Evolutionary conservation across 2,797 vertebrate genomes (phyloP), one percentile per base, ranked within the genome.

Genomic region (Ficedula albicollis): DNA sequence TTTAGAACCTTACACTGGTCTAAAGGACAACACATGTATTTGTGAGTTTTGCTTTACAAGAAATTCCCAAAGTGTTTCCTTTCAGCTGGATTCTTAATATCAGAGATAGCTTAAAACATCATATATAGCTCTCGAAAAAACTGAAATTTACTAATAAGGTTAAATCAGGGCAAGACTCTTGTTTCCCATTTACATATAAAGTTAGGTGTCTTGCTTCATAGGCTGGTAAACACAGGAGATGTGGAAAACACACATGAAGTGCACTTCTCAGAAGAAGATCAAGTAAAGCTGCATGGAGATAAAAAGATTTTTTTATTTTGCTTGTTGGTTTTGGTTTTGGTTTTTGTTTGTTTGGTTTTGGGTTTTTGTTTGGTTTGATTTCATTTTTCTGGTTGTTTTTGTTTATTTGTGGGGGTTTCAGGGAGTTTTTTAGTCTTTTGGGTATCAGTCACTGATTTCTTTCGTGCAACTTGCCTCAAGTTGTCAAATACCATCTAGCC

Each of bases 391-490:
- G 15, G 54, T 55, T 55, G 17, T 51, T 51, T 27, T 21, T 13
- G 15, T 32, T n/a, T 49, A 2, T n/a, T 51, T 51, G 30, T 76
- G 29, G 20, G 5, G 1, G 13, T 34, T 56, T 27, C 6, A 3
- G 6, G 10, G 9, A 2, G 10, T 38, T 19, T 32, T 36, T 32
- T 34, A 10, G 1, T 5, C 8, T 60, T 83, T 66, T 54, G 14
- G 3, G 10, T 66, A 56, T 69, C 19, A 34, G 1, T 36, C 0
- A 0, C 6, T 54, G 26, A 9, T 7, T 56, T 58, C 11, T 83
- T 78, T 64, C 11, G 9, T 52, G 18, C 56, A 62, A 58, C 10
- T 10, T 55, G 36, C 6, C 11, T 18, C 17, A 13, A 27, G 23
- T 1, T 41, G 3, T 44, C 29, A 78, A 68, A 39, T 8, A n/a